phyloP scores from a whole-genome alignment of 2,797 vertebrate genomes.

The Oreochromis mossambicus region DNA sequence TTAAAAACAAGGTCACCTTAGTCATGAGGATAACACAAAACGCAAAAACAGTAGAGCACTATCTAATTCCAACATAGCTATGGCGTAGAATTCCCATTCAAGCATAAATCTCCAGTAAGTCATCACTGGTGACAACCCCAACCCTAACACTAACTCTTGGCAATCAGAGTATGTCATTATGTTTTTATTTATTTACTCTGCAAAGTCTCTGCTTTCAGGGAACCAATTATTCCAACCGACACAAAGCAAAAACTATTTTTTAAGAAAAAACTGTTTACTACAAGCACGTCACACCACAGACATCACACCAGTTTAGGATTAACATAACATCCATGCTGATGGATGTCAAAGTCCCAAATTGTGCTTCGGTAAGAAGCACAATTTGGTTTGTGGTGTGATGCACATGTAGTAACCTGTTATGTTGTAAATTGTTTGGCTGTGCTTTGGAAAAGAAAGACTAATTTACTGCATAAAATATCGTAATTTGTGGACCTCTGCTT shows the following conservation, averaged over 20 bases:
- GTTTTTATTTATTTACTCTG: neutral
- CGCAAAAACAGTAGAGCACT: neutral
- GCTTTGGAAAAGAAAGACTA: neutral
- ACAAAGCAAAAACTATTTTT: neutral
- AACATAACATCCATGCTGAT: neutral
- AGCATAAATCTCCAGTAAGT: neutral
- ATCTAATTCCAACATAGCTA: neutral
- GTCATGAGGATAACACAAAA: neutral
- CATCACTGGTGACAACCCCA: neutral
- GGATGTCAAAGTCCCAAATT: neutral
- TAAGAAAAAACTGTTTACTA: neutral
- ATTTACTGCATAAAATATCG: neutral
- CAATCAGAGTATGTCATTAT: neutral
- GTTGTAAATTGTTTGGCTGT: neutral
- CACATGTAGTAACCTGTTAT: accelerated
- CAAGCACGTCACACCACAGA: neutral
- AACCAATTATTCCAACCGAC: neutral
- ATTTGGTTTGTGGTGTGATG: neutral
- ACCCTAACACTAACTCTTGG: neutral
- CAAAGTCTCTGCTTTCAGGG: neutral
- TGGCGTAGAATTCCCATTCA: neutral
- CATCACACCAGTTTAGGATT: neutral
- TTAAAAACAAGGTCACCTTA: neutral
- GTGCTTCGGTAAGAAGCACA: neutral
- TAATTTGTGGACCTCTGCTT: accelerated